These are phyloP conservation scores for Xenopus laevis DNA, from an alignment of 2,113 vertebrate genomes.

Conservation along the genomic window DNA sequence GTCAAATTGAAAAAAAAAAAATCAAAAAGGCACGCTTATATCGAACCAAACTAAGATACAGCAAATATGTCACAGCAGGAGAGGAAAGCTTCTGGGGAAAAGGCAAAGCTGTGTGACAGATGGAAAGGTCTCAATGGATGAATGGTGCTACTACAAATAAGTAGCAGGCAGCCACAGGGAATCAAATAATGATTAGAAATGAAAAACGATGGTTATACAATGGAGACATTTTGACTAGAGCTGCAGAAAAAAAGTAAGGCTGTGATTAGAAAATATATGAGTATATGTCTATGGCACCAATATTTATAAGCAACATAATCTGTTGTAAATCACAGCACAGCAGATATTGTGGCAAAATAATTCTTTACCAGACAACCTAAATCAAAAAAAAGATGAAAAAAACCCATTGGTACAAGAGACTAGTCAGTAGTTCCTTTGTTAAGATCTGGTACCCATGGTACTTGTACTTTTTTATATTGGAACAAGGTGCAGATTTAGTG, in stretches of 20 bases:
- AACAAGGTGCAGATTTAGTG: too few species aligned
- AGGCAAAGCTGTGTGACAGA: constrained; percentile 80
- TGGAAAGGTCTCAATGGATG: constrained; percentile 86
- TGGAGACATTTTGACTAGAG: constrained; percentile 54
- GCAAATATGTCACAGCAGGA: constrained; percentile 70
- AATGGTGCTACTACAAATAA: constrained; percentile 80
- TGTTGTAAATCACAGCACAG: constrained; percentile 41
- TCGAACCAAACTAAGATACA: constrained; percentile 55
- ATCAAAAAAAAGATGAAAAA: too few species aligned
- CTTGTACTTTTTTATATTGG: too few species aligned
- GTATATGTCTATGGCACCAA: constrained; percentile 19
- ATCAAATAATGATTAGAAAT: constrained; percentile 75
- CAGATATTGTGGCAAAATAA: constrained; percentile 54
- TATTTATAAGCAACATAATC: constrained; percentile 9
- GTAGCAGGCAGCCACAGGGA: constrained; percentile 75
- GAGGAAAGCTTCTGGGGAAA: constrained; percentile 72
- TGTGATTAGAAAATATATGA: constrained; percentile 25
- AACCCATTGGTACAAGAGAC: too few species aligned
- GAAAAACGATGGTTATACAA: constrained; percentile 74
- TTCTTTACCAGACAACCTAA: constrained; percentile 7
- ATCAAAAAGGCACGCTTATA: constrained; percentile 50
- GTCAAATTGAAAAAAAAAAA: constrained; percentile 30
- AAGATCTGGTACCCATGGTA: too few species aligned
- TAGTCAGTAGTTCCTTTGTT: too few species aligned
- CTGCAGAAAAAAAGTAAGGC: constrained; percentile 48